Conservation (phyloP, 2,888 invertebrate species). For the Trachelus iudaicus region DNA sequence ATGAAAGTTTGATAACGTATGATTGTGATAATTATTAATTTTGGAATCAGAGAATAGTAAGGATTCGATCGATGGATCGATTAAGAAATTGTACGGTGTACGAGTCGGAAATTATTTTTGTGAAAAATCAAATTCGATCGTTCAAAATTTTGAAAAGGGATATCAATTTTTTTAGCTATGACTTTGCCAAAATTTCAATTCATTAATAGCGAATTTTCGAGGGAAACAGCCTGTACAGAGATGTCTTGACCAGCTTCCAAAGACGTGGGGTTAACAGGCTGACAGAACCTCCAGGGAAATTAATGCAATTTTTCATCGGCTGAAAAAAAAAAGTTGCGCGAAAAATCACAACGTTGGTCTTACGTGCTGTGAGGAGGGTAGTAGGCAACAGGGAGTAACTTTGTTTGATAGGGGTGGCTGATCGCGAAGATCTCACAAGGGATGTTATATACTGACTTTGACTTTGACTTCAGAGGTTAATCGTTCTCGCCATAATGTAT, state of each 20-base stretch:
- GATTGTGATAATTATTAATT: too few species aligned
- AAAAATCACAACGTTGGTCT: neutral
- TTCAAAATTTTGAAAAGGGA: too few species aligned
- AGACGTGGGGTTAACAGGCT: slow-evolving; percentile 10
- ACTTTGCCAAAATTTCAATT: too few species aligned
- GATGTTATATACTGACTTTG: neutral
- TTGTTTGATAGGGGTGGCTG: neutral
- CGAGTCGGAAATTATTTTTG: too few species aligned
- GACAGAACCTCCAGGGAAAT: slow-evolving; percentile 36
- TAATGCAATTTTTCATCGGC: slow-evolving; percentile 30
- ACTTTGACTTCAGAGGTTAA: slow-evolving; percentile 13
- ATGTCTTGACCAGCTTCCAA: neutral
- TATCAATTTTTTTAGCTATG: too few species aligned
- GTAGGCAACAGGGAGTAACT: neutral
- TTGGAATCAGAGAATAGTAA: too few species aligned
- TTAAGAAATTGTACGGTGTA: too few species aligned
- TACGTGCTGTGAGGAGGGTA: neutral
- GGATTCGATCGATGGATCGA: too few species aligned
- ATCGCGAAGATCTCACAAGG: neutral
- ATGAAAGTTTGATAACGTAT: too few species aligned
- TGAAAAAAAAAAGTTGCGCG: neutral
- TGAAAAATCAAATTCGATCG: too few species aligned
- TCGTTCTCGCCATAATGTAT: slow-evolving; percentile 18
- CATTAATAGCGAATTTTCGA: neutral
- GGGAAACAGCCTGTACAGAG: neutral